Percentiles rank a stretch among this genome's conserved stretches.
Conservation (phyloP, 2,888 invertebrate species). For the Caenorhabditis sp. region DNA sequence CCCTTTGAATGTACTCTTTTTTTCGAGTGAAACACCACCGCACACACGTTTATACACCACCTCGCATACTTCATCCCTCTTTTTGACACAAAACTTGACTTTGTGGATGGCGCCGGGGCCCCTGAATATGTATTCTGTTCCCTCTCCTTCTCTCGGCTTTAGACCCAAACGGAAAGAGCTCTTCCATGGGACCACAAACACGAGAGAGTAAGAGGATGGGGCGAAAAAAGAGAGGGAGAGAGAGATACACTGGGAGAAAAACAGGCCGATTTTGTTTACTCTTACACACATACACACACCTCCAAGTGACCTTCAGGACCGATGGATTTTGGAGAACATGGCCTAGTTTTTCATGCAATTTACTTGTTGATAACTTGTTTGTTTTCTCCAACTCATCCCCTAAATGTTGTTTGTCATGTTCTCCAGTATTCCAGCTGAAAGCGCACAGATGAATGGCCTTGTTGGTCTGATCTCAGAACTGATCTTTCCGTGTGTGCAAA, state of each 20-base stretch:
- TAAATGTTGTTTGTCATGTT: too few relatives aligned
- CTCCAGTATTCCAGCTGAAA: conserved; percentile 4
- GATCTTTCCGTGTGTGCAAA: background rate
- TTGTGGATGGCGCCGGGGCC: background rate
- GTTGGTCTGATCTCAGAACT: conserved; percentile 19
- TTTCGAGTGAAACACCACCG: conserved; percentile 52
- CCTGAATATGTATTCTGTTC: background rate
- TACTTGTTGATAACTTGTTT: conserved; percentile 11
- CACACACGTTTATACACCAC: conserved; percentile 40
- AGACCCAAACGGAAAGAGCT: background rate
- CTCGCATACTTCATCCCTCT: conserved; percentile 23
- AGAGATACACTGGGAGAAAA: background rate
- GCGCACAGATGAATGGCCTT: background rate
- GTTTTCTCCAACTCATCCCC: too few relatives aligned
- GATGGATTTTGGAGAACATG: conserved; percentile 11
- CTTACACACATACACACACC: conserved; percentile 20
- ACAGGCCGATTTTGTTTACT: conserved; percentile 26
- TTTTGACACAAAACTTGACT: conserved; percentile 26
- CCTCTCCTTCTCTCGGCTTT: conserved; percentile 3
- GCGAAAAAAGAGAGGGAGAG: conserved; percentile 2
- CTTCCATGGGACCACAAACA: background rate
- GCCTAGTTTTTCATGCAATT: conserved; percentile 17
- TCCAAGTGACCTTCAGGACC: conserved; percentile 26
- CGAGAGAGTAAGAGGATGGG: background rate
- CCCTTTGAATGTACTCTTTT: conserved; percentile 61